phyloP scores from a whole-genome alignment of 2,113 vertebrate species.

The Phrynosoma blainvillii region DNA sequence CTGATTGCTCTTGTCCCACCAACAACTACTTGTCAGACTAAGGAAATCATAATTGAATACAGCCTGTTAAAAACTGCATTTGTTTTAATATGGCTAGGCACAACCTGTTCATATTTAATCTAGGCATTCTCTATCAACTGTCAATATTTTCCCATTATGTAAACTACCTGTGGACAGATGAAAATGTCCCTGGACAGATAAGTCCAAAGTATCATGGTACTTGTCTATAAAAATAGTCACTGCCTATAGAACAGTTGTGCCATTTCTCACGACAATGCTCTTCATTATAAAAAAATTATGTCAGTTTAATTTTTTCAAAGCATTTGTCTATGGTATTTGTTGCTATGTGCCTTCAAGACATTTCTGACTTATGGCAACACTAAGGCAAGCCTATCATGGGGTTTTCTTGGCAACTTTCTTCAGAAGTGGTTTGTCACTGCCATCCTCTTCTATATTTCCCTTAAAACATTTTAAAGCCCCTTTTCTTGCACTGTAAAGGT shows the following conservation, averaged over 20 bases:
- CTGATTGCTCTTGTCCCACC: neutral
- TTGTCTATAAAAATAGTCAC: neutral
- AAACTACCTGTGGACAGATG: too few relatives aligned
- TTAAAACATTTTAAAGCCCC: neutral
- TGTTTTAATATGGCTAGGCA: neutral
- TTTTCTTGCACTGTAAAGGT: neutral
- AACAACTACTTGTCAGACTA: neutral
- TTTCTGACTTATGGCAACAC: too few relatives aligned
- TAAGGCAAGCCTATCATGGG: too few relatives aligned
- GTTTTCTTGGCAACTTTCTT: too few relatives aligned
- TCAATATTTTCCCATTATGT: neutral
- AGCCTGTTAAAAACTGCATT: neutral
- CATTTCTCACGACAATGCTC: neutral
- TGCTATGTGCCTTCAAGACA: too few relatives aligned
- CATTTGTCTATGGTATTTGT: neutral
- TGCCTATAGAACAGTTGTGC: neutral
- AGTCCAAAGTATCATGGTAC: neutral
- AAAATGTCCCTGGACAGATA: neutral
- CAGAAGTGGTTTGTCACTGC: too few relatives aligned
- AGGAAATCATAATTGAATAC: neutral
- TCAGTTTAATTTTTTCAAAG: neutral
- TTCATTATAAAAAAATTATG: neutral
- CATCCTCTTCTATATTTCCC: too few relatives aligned
- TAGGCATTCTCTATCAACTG: neutral
- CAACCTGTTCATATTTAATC: neutral